These are phyloP conservation scores for Tiaroga cobitis DNA, from an alignment of 2,797 vertebrate species.

Conservation along the genomic window DNA sequence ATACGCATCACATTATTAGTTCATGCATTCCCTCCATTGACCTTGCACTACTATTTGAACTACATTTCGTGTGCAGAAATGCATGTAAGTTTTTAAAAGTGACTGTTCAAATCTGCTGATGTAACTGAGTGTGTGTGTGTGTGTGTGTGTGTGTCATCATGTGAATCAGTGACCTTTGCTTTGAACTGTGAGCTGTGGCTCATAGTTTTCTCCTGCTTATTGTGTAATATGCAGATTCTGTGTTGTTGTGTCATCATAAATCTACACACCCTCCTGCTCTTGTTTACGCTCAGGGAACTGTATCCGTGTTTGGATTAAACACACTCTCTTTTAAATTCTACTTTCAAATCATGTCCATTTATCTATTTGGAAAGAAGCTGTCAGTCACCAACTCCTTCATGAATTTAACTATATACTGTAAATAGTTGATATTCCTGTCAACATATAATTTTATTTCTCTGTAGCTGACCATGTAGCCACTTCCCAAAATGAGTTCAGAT, in stretches of 20 bases:
- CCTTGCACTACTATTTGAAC: neutral
- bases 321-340: neutral
- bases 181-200: neutral
- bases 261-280: neutral
- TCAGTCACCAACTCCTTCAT: neutral
- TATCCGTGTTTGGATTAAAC: neutral
- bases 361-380: neutral
- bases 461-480: neutral
- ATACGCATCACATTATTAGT: neutral
- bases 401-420: neutral
- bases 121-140: neutral
- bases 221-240: neutral
- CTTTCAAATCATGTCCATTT: neutral
- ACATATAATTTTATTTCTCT: neutral
- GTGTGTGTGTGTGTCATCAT: neutral
- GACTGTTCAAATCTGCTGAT: neutral
- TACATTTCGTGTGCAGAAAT: neutral
- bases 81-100: neutral
- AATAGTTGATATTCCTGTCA: neutral
- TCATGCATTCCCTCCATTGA: neutral
- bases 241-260: neutral
- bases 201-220: neutral
- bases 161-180: slow-evolving; percentile 12
- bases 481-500: slow-evolving; percentile 10
- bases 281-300: neutral